phyloP scores from a whole-genome alignment of 2,888 invertebrate species.

The Hydraecia micacea region DNA sequence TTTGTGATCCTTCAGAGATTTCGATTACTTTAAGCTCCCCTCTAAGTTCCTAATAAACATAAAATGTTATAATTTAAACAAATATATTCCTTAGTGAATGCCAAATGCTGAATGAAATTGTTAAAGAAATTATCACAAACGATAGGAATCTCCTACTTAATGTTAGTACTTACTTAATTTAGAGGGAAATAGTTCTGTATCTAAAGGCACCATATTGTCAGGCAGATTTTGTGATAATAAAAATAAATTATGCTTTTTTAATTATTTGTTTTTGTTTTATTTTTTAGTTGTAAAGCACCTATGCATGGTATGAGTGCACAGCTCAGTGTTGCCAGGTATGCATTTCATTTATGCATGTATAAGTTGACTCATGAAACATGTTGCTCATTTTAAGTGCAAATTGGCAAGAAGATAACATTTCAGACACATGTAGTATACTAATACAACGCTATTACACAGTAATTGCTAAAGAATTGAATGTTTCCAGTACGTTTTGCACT shows the following conservation, averaged over 20 bases:
- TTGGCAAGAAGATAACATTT: conserved; percentile 20
- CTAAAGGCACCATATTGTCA: conserved; percentile 79
- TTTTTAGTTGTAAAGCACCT: conserved; percentile 84
- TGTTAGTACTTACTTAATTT: conserved; percentile 88
- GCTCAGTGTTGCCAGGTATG: conserved; percentile 73
- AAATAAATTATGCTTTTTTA: conserved; percentile 87
- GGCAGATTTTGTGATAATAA: conserved; percentile 82
- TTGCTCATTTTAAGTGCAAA: conserved; percentile 44
- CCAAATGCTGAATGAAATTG: conserved; percentile 64
- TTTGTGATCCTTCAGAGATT: conserved; percentile 81
- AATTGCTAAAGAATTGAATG: conserved; percentile 16
- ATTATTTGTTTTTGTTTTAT: conserved; percentile 85
- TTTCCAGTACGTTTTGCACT: conserved; percentile 33
- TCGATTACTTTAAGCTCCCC: conserved; percentile 75
- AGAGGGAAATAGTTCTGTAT: conserved; percentile 80
- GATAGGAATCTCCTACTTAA: conserved; percentile 88
- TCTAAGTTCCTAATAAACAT: conserved; percentile 81
- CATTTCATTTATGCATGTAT: conserved; percentile 68
- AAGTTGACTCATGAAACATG: conserved; percentile 44
- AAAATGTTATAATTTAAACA: conserved; percentile 59
- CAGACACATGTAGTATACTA: conserved; percentile 3
- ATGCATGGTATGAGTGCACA: conserved; percentile 78
- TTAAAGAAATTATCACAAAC: conserved; percentile 64
- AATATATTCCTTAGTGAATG: conserved; percentile 63
- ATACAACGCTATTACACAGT: background rate